These are phyloP conservation scores for Dallia pectoralis DNA, from an alignment of 2,797 vertebrate genomes.

Conservation along the genomic window DNA sequence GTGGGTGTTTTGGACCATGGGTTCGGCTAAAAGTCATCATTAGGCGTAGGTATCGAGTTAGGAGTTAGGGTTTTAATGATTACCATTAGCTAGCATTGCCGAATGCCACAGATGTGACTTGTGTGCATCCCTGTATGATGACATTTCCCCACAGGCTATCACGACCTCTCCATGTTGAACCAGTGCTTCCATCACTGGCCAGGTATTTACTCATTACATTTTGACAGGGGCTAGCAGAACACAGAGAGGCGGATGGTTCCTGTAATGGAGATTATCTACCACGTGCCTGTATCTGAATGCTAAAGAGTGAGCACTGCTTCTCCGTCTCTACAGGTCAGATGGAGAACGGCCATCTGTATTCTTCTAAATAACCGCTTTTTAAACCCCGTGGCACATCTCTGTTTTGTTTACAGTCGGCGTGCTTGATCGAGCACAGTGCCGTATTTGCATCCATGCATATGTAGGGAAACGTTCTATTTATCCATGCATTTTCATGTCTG, in stretches of 20 bases:
- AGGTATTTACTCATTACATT: not conserved
- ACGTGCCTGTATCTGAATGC: conserved; percentile 23
- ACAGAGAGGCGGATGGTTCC: not conserved
- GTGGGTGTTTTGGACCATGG: no score
- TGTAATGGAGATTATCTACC: not conserved
- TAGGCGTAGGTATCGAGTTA: no score
- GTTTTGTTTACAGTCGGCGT: conserved; percentile 17
- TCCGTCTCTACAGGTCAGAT: not conserved
- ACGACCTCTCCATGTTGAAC: not conserved
- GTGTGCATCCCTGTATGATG: not conserved
- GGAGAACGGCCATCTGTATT: conserved; percentile 10
- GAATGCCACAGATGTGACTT: not conserved
- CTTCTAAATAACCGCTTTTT: conserved; percentile 2
- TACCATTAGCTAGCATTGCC: not conserved
- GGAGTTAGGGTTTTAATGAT: not conserved
- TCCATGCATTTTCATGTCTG: conserved; percentile 10
- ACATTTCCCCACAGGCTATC: not conserved
- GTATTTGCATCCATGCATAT: not conserved
- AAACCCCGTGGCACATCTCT: conserved; percentile 6
- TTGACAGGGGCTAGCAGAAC: not conserved
- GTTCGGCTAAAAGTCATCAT: no score
- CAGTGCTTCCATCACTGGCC: not conserved
- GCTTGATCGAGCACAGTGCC: conserved; percentile 9
- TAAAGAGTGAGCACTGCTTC: conserved; percentile 13
- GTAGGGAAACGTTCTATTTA: not conserved